phyloP scores from a whole-genome alignment of 1,140 invertebrate species.

The Dendroctonus ponderosae region DNA sequence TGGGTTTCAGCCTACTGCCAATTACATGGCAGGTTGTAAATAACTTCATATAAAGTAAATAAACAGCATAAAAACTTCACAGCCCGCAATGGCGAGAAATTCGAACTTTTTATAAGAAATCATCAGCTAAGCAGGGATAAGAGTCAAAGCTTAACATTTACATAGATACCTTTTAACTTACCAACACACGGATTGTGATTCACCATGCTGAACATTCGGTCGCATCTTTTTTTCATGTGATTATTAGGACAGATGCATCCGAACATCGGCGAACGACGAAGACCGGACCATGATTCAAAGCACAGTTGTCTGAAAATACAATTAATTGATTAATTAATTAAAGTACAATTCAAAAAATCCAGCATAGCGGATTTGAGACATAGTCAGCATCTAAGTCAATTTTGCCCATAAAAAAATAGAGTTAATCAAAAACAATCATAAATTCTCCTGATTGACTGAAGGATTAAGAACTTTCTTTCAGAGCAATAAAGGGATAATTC shows the following conservation, averaged over 20 bases:
- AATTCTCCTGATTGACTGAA: no score
- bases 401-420: no score
- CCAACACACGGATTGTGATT: conserved; percentile 90
- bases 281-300: conserved; percentile 78
- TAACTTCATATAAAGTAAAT: neutral
- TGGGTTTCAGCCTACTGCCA: no score
- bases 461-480: no score
- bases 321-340: conserved; percentile 5
- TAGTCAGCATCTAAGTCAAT: no score
- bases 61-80: conserved; percentile 9
- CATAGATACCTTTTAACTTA: conserved; percentile 59
- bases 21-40: no score
- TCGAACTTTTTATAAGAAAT: conserved; percentile 6
- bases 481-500: no score
- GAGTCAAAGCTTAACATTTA: conserved; percentile 7
- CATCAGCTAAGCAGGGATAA: conserved; percentile 19
- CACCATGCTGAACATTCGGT: conserved; percentile 79
- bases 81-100: neutral
- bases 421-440: no score
- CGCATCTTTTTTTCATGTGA: conserved; percentile 81
- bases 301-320: conserved; percentile 69
- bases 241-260: conserved; percentile 88
- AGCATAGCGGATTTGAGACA: no score
- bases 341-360: neutral
- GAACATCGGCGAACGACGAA: conserved; percentile 81